Evolutionary conservation across 2,113 vertebrate species (phyloP), one percentile per base, ranked within the genome.

Genomic region (Alosa alosa): DNA sequence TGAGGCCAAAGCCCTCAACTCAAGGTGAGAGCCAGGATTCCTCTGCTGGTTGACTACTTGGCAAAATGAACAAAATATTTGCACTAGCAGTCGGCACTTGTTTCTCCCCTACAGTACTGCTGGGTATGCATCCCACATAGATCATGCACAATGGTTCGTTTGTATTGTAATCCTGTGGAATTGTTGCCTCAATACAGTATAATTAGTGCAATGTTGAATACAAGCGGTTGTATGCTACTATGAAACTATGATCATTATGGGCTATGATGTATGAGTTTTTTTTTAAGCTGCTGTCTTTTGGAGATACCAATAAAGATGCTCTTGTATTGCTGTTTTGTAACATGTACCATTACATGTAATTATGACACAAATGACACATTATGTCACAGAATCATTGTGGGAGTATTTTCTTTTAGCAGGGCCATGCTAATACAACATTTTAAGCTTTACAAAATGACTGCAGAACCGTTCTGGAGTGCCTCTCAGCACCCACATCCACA

Each of bases 1-100:
- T 89, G 83, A 84, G 92, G 92, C 86, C 88, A 87, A 90, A 94
- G 91, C 93, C 88, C 90, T 88, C 91, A 89, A 88, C 91, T 91
- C 90, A 86, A 84, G 89, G 91, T 90, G 91, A 92, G 90, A 93
- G 91, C 90, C 89, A 82, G 84, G 86, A 85, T 89, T 84, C 72
- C 83, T 78, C 60, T 88, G 89, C 87, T 86, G 88, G 39, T 87
- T 86, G 89, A 85, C 86, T 88, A 52, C 86, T 64, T 84, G 83
- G 8, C 13, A 78, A 78, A 36, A 78, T 39, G 17, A 78, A 25
- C 68, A 11, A 1, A 75, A 39, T 78, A 17, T 39, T 36, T 78
- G 72, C 72, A 41, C 13, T 4, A 6, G 72, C 72, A 13, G 31
- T 31, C 2, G 5, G 72, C 31, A 78, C 72, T 17, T 36, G 11